Evolutionary conservation across 2,797 vertebrate genomes (phyloP).

Genomic region (Myotis vivesi): DNA sequence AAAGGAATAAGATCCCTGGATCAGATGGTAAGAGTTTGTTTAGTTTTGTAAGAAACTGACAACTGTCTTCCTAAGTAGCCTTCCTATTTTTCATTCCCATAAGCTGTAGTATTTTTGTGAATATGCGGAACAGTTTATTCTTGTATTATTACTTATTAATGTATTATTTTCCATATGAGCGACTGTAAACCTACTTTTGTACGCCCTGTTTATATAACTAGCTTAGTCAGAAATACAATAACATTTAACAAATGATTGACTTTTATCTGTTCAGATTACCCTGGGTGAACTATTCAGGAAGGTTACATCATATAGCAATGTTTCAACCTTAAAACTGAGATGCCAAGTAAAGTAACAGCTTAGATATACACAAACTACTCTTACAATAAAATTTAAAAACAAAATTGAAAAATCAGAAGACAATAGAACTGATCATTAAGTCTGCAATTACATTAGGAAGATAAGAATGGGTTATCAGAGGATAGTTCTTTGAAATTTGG

Average conservation of each 20-base stretch:
- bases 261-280: not conserved
- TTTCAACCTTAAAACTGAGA: not conserved
- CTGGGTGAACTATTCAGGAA: not conserved
- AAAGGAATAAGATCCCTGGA: not conserved
- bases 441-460: not conserved
- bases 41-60: not conserved
- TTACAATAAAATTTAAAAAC: not conserved
- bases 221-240: not conserved
- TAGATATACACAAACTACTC: not conserved
- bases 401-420: not conserved
- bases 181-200: not conserved
- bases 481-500: not conserved
- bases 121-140: not conserved
- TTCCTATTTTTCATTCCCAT: not conserved
- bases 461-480: not conserved
- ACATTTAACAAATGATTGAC: not conserved
- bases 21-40: not conserved
- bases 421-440: not conserved
- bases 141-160: not conserved
- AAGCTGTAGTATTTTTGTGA: not conserved
- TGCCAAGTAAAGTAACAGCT: not conserved
- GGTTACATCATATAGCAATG: not conserved
- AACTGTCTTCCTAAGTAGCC: not conserved
- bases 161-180: not conserved
- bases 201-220: not conserved